These are phyloP conservation scores for Plagodis pulveraria DNA, from an alignment of 2,888 invertebrate genomes.

Conservation along the genomic window DNA sequence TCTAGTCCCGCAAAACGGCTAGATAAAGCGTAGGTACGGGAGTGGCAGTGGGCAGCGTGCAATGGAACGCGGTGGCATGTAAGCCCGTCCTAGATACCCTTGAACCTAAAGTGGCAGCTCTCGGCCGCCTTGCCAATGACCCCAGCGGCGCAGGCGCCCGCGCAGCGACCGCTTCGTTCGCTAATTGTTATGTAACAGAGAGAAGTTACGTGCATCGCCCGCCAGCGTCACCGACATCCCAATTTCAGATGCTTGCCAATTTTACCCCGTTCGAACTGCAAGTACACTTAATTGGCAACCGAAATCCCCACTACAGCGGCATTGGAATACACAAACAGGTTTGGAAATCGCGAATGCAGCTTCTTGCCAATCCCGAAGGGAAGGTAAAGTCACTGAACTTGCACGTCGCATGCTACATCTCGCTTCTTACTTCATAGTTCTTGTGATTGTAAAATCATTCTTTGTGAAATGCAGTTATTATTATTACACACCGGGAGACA, in stretches of 20 bases:
- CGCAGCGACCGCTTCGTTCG: conserved; percentile 56
- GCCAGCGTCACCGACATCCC: conserved; percentile 47
- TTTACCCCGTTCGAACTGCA: conserved; percentile 49
- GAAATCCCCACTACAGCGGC: conserved; percentile 56
- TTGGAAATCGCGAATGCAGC: conserved; percentile 73
- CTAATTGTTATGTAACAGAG: conserved; percentile 82
- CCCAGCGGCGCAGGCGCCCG: conserved; percentile 85
- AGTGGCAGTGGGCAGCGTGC: conserved; percentile 7
- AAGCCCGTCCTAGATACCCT: conserved; percentile 76
- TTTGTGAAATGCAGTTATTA: conserved; percentile 61
- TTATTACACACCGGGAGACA: conserved; percentile 41
- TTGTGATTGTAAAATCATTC: conserved; percentile 75
- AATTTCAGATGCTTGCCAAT: conserved; percentile 64
- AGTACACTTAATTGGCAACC: conserved; percentile 57
- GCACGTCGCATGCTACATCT: conserved; percentile 74
- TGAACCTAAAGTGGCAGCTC: conserved; percentile 85
- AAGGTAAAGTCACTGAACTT: conserved; percentile 81
- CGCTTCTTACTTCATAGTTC: conserved; percentile 75
- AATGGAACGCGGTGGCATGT: conserved; percentile 60
- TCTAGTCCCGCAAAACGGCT: too few species aligned
- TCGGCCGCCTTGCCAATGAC: conserved; percentile 86
- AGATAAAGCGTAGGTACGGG: not conserved
- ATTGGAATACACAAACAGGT: conserved; percentile 80
- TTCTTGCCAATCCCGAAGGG: conserved; percentile 77
- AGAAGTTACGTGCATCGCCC: conserved; percentile 63